Evolutionary conservation across 2,113 vertebrate species (phyloP).

Genomic region (Cygnus buccinator): DNA sequence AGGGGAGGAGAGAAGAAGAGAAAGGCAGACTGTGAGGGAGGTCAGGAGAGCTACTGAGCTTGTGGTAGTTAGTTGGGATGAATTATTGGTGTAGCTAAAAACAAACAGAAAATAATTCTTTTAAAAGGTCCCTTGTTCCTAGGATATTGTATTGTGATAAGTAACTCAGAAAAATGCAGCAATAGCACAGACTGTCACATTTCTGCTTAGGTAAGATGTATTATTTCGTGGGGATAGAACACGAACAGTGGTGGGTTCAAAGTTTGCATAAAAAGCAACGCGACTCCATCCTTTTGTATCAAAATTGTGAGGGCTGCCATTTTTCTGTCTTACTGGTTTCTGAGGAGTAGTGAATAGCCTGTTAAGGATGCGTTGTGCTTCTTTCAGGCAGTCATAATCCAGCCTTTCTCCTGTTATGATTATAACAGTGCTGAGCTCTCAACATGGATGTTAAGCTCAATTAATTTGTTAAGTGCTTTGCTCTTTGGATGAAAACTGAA

Average conservation of each 20-base stretch:
- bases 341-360: neutral
- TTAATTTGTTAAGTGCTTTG: constrained; percentile 50
- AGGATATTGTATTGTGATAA: neutral
- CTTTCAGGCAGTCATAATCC: neutral
- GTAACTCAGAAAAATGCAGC: neutral
- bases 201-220: neutral
- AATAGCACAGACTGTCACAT: neutral
- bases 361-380: neutral
- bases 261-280: neutral
- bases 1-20: neutral
- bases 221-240: neutral
- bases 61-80: neutral
- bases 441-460: constrained; percentile 17
- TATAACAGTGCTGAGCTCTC: neutral
- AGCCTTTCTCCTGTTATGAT: neutral
- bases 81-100: neutral
- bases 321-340: neutral
- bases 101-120: neutral
- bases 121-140: neutral
- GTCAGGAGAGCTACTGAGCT: neutral
- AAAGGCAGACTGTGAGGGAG: neutral
- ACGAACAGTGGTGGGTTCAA: neutral
- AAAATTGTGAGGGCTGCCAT: neutral
- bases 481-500: constrained; percentile 15
- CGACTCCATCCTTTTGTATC: neutral